Base-by-base conservation (phyloP, 2,888 invertebrate species). In the Melanchra persicariae region DNA sequence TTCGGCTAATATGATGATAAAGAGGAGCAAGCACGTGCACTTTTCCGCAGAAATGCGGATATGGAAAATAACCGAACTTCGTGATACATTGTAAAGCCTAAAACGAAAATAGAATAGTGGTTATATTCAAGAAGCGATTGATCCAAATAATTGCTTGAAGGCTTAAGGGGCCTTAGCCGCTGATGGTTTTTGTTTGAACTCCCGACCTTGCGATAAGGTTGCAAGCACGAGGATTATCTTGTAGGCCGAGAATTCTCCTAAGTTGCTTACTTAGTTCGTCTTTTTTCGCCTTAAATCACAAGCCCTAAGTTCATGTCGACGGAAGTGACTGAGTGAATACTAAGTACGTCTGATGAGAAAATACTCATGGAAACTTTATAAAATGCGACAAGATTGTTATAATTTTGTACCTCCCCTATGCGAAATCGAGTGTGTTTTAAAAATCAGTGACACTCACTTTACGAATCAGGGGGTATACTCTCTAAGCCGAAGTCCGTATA, bases 61-160 rank as follows among this genome's bases (percentile, higher is more conserved):
- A 17, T 24, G 15, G 24, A 52, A 26, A 51, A 24, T 15, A 24
- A 51, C 22, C 22, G 22, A 47, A 47, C 47, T 45, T 17, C 7
- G 19, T 45, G 5, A 45, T 45, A 45, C 6, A 34, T 15, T 43
- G 3, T 1, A 12, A 1, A 12, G 9, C 3, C 6, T 17, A 10
- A n/a, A n/a, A n/a, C 47, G 47, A 30, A 67, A 67, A 67, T 30
- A 15, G 51, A 26, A 4, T 5, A n/a, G n/a, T 30, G 2, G 10
- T n/a, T 37, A 3, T 9, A 40, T 22, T 22, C 9, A 19, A 43
- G 40, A 19, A 51, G 7, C 43, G 34, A 34, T 19, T 45, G 22
- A 60, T 51, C n/a, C 15, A 40, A 22, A 65, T 51, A 12, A 66
- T 68, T 43, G 43, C 19, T 34, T 52, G 24, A 15, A 52, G n/a